Evolutionary conservation across 1,140 invertebrate genomes (phyloP).

Genomic region (Drosophila novamexicana): DNA sequence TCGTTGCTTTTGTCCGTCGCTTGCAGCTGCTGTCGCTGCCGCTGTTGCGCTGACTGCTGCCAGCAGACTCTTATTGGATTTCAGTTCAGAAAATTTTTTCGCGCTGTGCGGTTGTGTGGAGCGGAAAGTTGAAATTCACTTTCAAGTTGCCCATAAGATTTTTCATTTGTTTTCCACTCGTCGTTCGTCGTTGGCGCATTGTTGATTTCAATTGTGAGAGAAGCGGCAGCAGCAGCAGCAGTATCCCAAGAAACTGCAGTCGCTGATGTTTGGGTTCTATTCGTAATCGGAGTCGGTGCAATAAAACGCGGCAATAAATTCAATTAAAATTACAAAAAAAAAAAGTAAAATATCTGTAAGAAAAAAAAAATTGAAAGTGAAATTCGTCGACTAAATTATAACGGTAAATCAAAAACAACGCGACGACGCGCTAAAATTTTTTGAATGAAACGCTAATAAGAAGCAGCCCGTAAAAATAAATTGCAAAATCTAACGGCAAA

Average conservation of each 20-base stretch:
- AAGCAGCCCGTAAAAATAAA: conserved; percentile 35
- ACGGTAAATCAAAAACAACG: conserved; percentile 73
- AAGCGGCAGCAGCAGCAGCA: conserved; percentile 44
- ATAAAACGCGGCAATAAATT: conserved; percentile 42
- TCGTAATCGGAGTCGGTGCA: conserved; percentile 24
- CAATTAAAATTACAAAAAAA: conserved; percentile 35
- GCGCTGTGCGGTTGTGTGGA: conserved; percentile 74
- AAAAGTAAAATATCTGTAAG: conserved; percentile 24
- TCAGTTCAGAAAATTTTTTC: conserved; percentile 68
- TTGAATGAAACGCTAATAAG: conserved; percentile 64
- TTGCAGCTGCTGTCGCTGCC: conserved; percentile 55
- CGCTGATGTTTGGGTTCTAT: conserved; percentile 33
- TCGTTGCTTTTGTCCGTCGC: conserved; percentile 44
- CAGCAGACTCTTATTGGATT: conserved; percentile 48
- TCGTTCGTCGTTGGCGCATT: conserved; percentile 52
- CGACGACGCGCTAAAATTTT: conserved; percentile 52
- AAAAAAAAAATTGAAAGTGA: conserved; percentile 69
- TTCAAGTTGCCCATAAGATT: conserved; percentile 65
- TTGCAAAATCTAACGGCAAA: conserved; percentile 33
- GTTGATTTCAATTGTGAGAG: conserved; percentile 64
- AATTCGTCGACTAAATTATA: conserved; percentile 48
- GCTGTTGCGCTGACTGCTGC: conserved; percentile 34
- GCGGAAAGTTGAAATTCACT: conserved; percentile 64
- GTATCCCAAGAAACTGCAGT: conserved; percentile 39
- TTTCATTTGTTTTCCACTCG: conserved; percentile 55